phyloP scores from a whole-genome alignment of 2,888 invertebrate species.

The Dasysyrphus tricinctus region DNA sequence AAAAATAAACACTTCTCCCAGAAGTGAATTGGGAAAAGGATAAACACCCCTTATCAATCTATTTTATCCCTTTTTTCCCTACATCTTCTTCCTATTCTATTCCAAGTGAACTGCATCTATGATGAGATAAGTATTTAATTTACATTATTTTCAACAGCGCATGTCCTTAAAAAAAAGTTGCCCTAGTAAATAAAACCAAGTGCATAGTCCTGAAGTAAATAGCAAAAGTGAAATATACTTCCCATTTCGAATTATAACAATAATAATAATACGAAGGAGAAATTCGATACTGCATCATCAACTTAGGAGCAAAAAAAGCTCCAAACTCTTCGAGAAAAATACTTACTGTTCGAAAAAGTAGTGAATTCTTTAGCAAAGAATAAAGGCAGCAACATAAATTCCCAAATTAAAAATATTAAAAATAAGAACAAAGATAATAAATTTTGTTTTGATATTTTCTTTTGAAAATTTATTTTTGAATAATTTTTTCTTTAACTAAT shows the following conservation, averaged over 20 bases:
- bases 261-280: slow-evolving; percentile 31
- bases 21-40: neutral
- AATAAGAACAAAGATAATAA: slow-evolving; percentile 19
- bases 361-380: neutral
- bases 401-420: neutral
- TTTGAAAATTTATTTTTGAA: slow-evolving; percentile 11
- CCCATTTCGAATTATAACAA: slow-evolving; percentile 17
- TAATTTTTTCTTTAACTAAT: slow-evolving; percentile 42
- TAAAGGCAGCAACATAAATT: neutral
- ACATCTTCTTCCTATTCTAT: neutral
- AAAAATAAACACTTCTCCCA: neutral
- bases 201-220: slow-evolving; percentile 64
- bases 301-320: slow-evolving; percentile 6
- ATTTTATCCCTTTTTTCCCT: neutral
- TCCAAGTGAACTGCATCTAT: neutral
- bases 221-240: slow-evolving; percentile 26
- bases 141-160: slow-evolving; percentile 46
- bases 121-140: slow-evolving; percentile 11
- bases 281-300: slow-evolving; percentile 9
- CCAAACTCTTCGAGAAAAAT: neutral
- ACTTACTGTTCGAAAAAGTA: slow-evolving; percentile 9
- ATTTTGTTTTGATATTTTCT: slow-evolving; percentile 52
- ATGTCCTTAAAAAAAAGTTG: slow-evolving; percentile 25
- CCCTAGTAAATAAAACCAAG: slow-evolving; percentile 58
- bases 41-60: neutral